Evolutionary conservation across 2,113 vertebrate species (phyloP), one percentile per base, ranked within the genome.

Genomic region (Larimichthys polyactis): DNA sequence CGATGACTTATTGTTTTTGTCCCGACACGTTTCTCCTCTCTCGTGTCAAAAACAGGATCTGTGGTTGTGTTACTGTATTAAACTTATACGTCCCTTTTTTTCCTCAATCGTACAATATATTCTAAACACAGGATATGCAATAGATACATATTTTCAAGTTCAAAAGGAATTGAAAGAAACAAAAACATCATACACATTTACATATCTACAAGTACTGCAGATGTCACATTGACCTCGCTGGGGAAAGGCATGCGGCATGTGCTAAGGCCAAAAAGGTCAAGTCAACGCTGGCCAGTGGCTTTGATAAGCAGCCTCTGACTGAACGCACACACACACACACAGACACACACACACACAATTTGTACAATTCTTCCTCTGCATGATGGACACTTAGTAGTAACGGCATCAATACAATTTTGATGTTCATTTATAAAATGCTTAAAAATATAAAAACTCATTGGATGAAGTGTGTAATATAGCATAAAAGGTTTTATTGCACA

Each of bases 401-500:
- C 81, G 79, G 79, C 79, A 64, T 84, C 55, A n/a, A 76, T 59
- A 63, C 58, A 27, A 69, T 62, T 80, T 69, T 36, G 59, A 83
- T 85, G 83, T 86, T 89, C 58, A 63, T 87, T 86, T 87, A 86
- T 90, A 94, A 93, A 90, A 90, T 64, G 52, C 49, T 89, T 83
- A 86, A 90, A 91, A 91, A 52, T 87, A 88, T 93, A 92, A 95
- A 91, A 92, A 68, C 84, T 68, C 58, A 29, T 84, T 82, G 64
- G 75, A 90, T 90, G 86, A 92, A 81, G 86, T 86, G 81, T 89
- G 80, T 88, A 91, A 84, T 85, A 86, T 78, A 95, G 91, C 92
- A 89, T 95, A 96, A 96, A 96, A 93, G 12, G 71, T 87, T 85
- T 95, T 96, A 96, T 96, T 96, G 96, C 95, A 97, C 96, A 95